phyloP scores from a whole-genome alignment of 2,797 vertebrate species.

The Hoplostethus mediterraneus region DNA sequence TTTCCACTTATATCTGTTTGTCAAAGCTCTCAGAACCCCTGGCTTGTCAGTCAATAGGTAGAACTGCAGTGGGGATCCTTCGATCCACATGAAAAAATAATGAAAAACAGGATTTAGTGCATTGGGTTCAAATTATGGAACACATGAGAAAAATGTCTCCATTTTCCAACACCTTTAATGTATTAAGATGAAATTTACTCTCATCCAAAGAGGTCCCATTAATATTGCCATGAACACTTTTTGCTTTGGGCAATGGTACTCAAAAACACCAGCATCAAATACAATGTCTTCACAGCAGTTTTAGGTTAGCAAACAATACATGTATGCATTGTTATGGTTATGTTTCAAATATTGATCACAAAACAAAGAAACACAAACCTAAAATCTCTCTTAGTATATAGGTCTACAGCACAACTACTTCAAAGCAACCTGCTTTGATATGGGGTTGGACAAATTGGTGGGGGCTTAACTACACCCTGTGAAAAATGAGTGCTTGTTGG shows the following conservation, averaged over 20 bases:
- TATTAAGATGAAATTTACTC: conserved; percentile 2
- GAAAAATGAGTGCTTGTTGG: conserved; percentile 56
- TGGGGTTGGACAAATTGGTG: conserved; percentile 36
- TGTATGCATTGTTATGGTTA: neutral
- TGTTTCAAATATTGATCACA: neutral
- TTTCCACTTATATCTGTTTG: conserved; percentile 82
- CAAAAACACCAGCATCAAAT: no score
- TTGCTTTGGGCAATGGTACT: neutral
- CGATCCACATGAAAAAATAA: conserved; percentile 75
- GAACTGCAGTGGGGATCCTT: conserved; percentile 76
- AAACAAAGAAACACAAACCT: neutral
- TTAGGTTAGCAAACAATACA: neutral
- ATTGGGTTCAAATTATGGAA: conserved; percentile 29
- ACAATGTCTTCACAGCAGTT: neutral
- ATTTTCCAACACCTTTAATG: neutral
- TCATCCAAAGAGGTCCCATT: neutral
- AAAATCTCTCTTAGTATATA: neutral
- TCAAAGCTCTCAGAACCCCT: conserved; percentile 77
- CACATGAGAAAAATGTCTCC: neutral
- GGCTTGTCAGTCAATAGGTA: conserved; percentile 80
- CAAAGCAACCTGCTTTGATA: conserved; percentile 1
- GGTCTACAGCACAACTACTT: neutral
- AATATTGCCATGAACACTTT: neutral
- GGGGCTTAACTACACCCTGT: conserved; percentile 33
- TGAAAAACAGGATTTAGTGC: conserved; percentile 58